Evolutionary conservation across 2,888 invertebrate species (phyloP).

Genomic region (Catotricha subobsoleta): DNA sequence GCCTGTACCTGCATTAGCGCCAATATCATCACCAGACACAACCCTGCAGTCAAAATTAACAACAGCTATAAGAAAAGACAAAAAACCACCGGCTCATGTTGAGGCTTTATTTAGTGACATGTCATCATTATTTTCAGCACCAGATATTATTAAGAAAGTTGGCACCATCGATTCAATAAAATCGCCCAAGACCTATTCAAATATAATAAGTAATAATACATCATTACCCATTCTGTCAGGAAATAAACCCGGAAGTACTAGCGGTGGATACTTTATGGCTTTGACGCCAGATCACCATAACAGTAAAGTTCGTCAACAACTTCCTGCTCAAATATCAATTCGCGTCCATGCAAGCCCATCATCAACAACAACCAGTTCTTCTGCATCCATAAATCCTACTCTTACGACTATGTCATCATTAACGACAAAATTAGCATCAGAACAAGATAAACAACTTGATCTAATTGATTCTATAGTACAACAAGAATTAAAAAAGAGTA

Average conservation of each 20-base stretch:
- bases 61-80: slow-evolving; percentile 26
- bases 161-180: background rate
- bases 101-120: slow-evolving; percentile 35
- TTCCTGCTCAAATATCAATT: background rate
- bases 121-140: slow-evolving; percentile 57
- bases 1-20: slow-evolving; percentile 1
- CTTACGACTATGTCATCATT: slow-evolving; percentile 10
- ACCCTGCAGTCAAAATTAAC: slow-evolving; percentile 5
- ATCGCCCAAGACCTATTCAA: background rate
- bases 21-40: slow-evolving; percentile 8
- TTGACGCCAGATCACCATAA: background rate
- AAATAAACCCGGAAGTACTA: background rate
- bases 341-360: slow-evolving; percentile 6
- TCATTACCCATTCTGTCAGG: background rate
- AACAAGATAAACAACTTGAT: slow-evolving; percentile 28
- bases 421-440: slow-evolving; percentile 21
- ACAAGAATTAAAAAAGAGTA: slow-evolving; percentile 16
- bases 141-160: slow-evolving; percentile 57
- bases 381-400: slow-evolving; percentile 19
- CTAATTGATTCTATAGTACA: slow-evolving; percentile 28
- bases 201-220: background rate
- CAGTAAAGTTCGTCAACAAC: background rate
- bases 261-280: background rate
- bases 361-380: slow-evolving; percentile 12
- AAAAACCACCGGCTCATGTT: slow-evolving; percentile 43